Conservation (phyloP, 2,797 vertebrate genomes). For the Eulemur coronatus region DNA sequence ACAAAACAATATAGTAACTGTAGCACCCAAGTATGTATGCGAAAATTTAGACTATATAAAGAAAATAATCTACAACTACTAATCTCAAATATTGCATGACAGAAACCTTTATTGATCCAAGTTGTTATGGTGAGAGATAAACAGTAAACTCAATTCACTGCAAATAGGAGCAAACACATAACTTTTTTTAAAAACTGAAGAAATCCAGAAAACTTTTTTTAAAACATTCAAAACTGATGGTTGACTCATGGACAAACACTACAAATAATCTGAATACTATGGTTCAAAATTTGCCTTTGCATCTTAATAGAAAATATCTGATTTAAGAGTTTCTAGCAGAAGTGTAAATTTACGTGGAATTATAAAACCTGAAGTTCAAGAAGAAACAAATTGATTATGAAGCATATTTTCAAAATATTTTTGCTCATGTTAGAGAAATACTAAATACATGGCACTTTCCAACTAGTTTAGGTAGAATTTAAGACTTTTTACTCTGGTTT, state of each 20-base stretch:
- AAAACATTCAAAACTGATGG: neutral
- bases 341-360: neutral
- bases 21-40: accelerated
- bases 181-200: neutral
- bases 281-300: neutral
- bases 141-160: neutral
- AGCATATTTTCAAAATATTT: neutral
- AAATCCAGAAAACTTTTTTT: neutral
- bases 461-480: neutral
- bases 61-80: neutral
- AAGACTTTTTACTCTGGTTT: neutral
- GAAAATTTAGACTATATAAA: neutral
- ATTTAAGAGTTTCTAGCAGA: neutral
- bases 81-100: neutral
- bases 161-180: neutral
- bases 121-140: neutral
- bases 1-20: neutral
- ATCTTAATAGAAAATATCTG: neutral
- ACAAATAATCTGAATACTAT: neutral
- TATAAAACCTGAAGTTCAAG: neutral
- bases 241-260: neutral
- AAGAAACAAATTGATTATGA: neutral
- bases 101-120: neutral
- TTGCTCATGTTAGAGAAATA: neutral
- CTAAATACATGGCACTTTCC: neutral